Base-by-base conservation (phyloP, 1,140 invertebrate species). In the Pogonomyrmex barbatus region DNA sequence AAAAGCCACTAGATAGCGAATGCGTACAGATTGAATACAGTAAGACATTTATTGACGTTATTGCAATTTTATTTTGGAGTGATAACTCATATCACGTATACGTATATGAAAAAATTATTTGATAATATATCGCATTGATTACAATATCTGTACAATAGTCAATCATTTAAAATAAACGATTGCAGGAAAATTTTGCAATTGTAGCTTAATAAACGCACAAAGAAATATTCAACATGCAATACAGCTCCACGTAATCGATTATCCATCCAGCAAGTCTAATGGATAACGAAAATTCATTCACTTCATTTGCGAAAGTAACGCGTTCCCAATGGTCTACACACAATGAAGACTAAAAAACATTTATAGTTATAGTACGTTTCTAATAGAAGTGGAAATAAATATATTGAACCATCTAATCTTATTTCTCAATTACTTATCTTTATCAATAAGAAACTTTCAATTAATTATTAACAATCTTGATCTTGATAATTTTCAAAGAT, bases 101-200 rank as follows among this genome's bases (percentile, higher is more conserved):
- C 6, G 8, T 1, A 62, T 4, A n/a, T 0, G 17, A 0, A 45
- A 77, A 14, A 77, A 65, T 63, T 36, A 78, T 39, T n/a, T 30
- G 10, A 36, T 39, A 39, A 79, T 68, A 54, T 54, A 79, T 79
- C 10, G n/a, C n/a, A 42, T 12, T 12, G 4, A 67, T 79, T 39
- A 24, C 4, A 54, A 2, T 2, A 2, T 52, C 6, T 12, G 9
- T 24, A 30, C 67, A 5, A 42, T 30, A 58, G 45, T 60, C 14
- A 45, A 79, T 54, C 4, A n/a, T 2, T 54, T 9, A 17, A 67
- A 1, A 78, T 9, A 39, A 67, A 0, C 14, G 33, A 42, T 24
- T 39, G n/a, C 4, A 45, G 9, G 6, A 45, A 47, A 1, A 52
- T 1, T 52, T 0, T 9, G 17, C 33, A 36, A 52, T 24, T 5